phyloP scores from a whole-genome alignment of 2,113 vertebrate genomes.

The Brachyistius frenatus region DNA sequence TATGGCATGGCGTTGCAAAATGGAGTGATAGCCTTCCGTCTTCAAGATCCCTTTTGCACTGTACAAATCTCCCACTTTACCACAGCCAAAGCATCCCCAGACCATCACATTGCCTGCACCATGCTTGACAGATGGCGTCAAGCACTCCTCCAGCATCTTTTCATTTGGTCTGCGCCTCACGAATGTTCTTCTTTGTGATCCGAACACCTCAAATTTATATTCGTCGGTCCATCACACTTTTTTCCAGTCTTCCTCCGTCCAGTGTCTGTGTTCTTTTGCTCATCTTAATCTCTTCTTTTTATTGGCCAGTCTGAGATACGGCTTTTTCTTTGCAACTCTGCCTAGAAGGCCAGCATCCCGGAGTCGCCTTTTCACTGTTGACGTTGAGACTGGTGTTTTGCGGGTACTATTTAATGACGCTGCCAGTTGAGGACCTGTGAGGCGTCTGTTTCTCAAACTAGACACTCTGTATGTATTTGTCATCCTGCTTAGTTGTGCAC shows the following conservation, averaged over 20 bases:
- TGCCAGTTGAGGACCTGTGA: too few relatives aligned
- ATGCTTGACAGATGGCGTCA: not conserved
- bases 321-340: not conserved
- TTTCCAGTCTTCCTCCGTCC: too few relatives aligned
- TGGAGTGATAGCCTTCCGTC: not conserved
- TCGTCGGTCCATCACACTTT: too few relatives aligned
- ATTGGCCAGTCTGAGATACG: not conserved
- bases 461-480: too few relatives aligned
- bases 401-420: too few relatives aligned
- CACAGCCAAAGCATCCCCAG: not conserved
- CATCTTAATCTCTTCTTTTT: too few relatives aligned
- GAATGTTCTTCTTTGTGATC: conserved; percentile 6
- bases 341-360: not conserved
- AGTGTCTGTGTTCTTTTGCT: too few relatives aligned
- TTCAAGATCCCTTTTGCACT: too few relatives aligned
- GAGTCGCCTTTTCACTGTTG: not conserved
- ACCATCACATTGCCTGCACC: not conserved
- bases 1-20: not conserved
- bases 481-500: too few relatives aligned
- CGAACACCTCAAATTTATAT: too few relatives aligned
- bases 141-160: conserved; percentile 23
- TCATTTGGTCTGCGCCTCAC: not conserved
- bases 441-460: too few relatives aligned
- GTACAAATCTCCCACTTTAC: too few relatives aligned
- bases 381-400: not conserved